Evolutionary conservation across 1,140 invertebrate genomes (phyloP).

Genomic region (Nasonia giraulti): DNA sequence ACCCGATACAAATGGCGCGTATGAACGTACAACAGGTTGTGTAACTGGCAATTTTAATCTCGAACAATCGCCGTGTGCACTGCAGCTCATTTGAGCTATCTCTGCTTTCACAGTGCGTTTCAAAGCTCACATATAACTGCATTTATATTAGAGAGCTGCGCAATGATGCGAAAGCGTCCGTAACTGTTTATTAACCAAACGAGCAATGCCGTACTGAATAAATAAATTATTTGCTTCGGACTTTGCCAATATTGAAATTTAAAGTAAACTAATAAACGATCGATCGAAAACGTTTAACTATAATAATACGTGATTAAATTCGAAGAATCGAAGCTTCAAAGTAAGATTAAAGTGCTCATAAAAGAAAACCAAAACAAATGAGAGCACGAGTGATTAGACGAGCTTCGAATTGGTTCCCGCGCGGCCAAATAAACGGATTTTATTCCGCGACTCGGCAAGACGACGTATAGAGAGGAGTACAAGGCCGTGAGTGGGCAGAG

Average conservation of each 20-base stretch:
- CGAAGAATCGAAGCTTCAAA: too few species aligned
- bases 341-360: too few species aligned
- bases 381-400: slow-evolving; percentile 18
- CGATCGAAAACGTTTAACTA: too few species aligned
- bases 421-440: slow-evolving; percentile 26
- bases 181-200: too few species aligned
- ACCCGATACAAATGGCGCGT: neutral
- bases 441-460: neutral
- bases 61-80: too few species aligned
- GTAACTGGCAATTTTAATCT: neutral
- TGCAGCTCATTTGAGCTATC: neutral
- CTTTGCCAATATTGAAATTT: too few species aligned
- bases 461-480: neutral
- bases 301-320: too few species aligned
- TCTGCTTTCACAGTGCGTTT: neutral
- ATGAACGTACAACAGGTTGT: neutral
- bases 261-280: too few species aligned
- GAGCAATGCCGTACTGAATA: too few species aligned
- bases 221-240: too few species aligned
- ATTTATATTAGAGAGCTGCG: too few species aligned
- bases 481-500: neutral
- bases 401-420: slow-evolving; percentile 23
- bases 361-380: neutral
- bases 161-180: too few species aligned
- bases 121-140: neutral